Base-by-base conservation (phyloP, 2,888 invertebrate species). In the Drosophila mercatorum region DNA sequence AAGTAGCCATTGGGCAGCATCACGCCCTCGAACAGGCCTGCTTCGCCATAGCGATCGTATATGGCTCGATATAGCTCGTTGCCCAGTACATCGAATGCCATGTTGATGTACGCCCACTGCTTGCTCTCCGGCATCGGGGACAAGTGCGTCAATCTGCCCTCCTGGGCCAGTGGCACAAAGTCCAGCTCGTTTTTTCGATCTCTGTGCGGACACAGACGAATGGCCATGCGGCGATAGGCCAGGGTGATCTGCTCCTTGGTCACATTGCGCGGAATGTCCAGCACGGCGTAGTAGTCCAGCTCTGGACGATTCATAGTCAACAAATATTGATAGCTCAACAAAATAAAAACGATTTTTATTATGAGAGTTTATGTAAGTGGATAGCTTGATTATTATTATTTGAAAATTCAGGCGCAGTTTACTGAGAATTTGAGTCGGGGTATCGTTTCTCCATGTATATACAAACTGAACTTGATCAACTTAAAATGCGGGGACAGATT, bases 31-130 rank as follows among this genome's bases (percentile, higher is more conserved):
- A 97, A 97, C 51, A 98, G 93, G 0, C 97, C 97, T 86, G 96
- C 96, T 92, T 97, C 97, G 0, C 98, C 98, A 92, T 96, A 98
- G 88, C 97, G 96, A 92, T 98, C 97, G 93, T 96, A 98, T 17
- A 97, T 95, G 14, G 97, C 96, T 65, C 96, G 94, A 70, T 93
- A 93, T 72, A 95, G 93, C 28, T 91, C 91, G 44, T 91, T 83
- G 41, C 91, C 94, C 34, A 97, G 93, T 10, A 97, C 95, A 85
- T 97, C 97, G 91, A 95, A 97, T 0, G 97, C 97, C 93, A 97
- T 97, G 38, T 95, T 95, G 58, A 96, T 87, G 38, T 90, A 92
- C 12, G 90, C 88, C 93, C 93, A 93, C 56, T 91, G 91, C 3
- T 82, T 89, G 34, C 67, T 67, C 38, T 69, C 57, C 1, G 88